Conservation (phyloP, 2,113 vertebrate species). For the Cyprinus carpio region DNA sequence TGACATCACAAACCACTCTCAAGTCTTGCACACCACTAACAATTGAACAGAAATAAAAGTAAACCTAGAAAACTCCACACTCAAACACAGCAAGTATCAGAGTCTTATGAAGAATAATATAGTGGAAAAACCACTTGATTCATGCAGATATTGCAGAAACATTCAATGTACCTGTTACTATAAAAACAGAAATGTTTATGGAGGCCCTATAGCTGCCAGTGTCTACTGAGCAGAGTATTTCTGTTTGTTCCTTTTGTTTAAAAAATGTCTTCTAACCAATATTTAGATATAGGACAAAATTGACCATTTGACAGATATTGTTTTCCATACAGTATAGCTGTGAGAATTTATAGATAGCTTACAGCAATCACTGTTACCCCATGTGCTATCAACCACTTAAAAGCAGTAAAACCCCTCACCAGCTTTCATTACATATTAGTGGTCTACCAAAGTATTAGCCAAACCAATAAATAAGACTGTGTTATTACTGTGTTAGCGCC, state of each 20-base stretch:
- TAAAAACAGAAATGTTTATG: background rate
- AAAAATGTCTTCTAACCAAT: background rate
- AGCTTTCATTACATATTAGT: conserved; percentile 1
- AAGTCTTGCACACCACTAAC: background rate
- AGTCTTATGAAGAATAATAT: background rate
- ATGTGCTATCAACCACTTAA: conserved; percentile 23
- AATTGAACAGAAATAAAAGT: background rate
- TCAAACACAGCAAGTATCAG: background rate
- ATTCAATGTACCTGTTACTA: background rate
- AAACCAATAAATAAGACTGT: background rate
- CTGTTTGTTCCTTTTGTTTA: background rate
- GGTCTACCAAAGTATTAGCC: background rate
- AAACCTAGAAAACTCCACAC: background rate
- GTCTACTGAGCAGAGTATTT: background rate
- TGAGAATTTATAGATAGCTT: background rate
- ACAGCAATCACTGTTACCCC: background rate
- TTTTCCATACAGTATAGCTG: background rate
- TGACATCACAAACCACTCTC: background rate
- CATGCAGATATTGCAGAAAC: background rate
- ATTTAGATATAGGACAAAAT: background rate
- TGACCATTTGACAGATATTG: background rate
- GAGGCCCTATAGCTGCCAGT: background rate
- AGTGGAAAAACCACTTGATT: background rate
- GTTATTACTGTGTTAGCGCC: background rate
- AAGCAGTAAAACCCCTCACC: conserved; percentile 46